These are phyloP conservation scores for Trichopria drosophilae DNA, from an alignment of 2,888 invertebrate genomes.

Conservation along the genomic window DNA sequence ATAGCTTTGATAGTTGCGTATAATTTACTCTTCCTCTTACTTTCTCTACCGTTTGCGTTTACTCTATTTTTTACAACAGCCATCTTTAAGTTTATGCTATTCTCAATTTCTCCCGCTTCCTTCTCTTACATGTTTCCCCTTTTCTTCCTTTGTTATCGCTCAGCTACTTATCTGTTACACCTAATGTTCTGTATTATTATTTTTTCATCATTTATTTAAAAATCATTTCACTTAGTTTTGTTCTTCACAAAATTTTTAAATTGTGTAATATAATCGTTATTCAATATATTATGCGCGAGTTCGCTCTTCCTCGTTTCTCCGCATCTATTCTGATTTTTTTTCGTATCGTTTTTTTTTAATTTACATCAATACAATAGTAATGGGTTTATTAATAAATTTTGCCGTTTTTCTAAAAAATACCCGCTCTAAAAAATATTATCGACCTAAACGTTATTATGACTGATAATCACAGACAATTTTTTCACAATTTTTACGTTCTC, in stretches of 20 bases:
- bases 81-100: conserved; percentile 52
- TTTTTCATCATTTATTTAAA: no score
- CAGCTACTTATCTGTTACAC: no score
- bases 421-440: conserved; percentile 58
- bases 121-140: conserved; percentile 26
- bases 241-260: no score
- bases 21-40: no score
- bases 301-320: conserved; percentile 7
- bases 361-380: conserved; percentile 56
- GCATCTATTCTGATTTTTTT: conserved; percentile 32
- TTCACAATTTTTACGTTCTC: conserved; percentile 40
- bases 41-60: no score
- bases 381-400: conserved; percentile 56
- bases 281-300: no score
- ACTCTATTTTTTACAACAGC: conserved; percentile 57
- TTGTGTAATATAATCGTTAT: no score
- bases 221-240: no score
- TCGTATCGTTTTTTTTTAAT: conserved; percentile 46
- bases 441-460: conserved; percentile 59
- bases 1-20: conserved; percentile 54
- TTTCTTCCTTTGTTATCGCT: conserved; percentile 14
- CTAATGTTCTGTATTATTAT: no score
- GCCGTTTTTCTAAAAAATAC: conserved; percentile 58
- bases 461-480: conserved; percentile 58
- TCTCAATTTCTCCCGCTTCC: conserved; percentile 36